Evolutionary conservation across 2,797 vertebrate species (phyloP).

Genomic region (Macroramphosus scolopax): DNA sequence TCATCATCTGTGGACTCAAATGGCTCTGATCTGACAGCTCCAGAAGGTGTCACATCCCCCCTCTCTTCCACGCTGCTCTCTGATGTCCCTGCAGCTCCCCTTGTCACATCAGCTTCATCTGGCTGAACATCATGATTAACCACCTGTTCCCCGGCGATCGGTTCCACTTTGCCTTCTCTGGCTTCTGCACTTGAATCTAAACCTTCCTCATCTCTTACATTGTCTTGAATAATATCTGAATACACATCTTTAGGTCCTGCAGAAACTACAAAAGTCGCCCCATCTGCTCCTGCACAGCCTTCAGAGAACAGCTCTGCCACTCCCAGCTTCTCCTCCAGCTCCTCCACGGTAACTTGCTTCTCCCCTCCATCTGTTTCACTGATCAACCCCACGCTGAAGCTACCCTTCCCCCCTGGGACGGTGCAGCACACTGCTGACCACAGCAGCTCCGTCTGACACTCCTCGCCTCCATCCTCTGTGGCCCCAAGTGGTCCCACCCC

Average conservation of each 20-base stretch:
- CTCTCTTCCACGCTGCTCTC: conserved; percentile 4
- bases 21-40: conserved; percentile 14
- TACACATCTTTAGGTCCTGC: conserved; percentile 23
- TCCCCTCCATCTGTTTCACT: conserved; percentile 45
- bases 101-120: background rate
- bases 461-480: conserved; percentile 33
- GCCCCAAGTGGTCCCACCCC: conserved; percentile 51
- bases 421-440: conserved; percentile 73
- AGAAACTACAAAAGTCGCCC: conserved; percentile 16
- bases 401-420: conserved; percentile 39
- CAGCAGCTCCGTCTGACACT: conserved; percentile 45
- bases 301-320: conserved; percentile 69
- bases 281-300: conserved; percentile 57
- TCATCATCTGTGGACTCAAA: conserved; percentile 22
- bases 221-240: conserved; percentile 12
- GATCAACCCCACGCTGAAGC: conserved; percentile 72
- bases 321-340: conserved; percentile 70
- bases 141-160: conserved; percentile 1
- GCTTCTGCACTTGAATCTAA: conserved; percentile 5
- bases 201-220: conserved; percentile 1
- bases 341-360: conserved; percentile 65
- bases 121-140: conserved; percentile 6
- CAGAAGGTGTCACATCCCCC: conserved; percentile 6
- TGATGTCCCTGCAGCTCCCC: conserved; percentile 14
- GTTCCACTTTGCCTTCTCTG: conserved; percentile 3